Base-by-base conservation (phyloP, 2,113 vertebrate species). In the Platichthys stellatus region DNA sequence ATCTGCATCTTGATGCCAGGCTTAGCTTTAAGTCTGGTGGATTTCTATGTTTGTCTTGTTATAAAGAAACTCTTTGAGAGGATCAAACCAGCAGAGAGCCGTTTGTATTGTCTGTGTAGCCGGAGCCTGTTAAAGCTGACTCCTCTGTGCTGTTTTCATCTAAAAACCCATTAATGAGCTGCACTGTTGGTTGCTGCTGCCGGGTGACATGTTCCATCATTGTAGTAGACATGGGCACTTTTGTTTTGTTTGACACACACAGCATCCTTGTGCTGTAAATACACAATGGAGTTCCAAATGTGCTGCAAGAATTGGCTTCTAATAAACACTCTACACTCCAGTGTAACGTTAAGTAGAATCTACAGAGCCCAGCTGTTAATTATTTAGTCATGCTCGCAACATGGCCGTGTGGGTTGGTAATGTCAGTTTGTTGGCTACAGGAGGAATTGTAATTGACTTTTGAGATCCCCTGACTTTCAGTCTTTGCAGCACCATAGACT, bases 151-250 rank as follows among this genome's bases (percentile, higher is more conserved):
- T 60, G 10, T 59, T 9, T 14, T 40, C 12, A 0, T 28, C 15
- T 51, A 18, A 51, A 43, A 80, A 53, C 23, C 60, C 12, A 63
- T 54, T 62, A 74, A 23, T 75, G 71, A 64, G 51, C 47, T 21
- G 20, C 59, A 58, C 31, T 7, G 47, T 18, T 15, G 17, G 56
- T 5, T 23, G 49, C 21, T 69, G 26, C 5, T 54, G 18, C 47
- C 58, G 58, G 17, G 4, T 73, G 57, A 61, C 43, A 71, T 31
- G 18, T 38, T 53, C 38, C 64, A 64, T 38, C 20, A 76, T 58
- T 53, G 49, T 58, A 24, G 67, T 73, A 69, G 63, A 53, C 40
- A 26, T 20, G 47, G 47, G n/a, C 12, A 31, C 43, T 9, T 5
- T 9, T 5, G 26, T 45, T 43, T 59, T 58, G 58, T 61, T 65